These are phyloP conservation scores for Alloplasta piceator DNA, from an alignment of 2,888 invertebrate genomes.

Conservation along the genomic window DNA sequence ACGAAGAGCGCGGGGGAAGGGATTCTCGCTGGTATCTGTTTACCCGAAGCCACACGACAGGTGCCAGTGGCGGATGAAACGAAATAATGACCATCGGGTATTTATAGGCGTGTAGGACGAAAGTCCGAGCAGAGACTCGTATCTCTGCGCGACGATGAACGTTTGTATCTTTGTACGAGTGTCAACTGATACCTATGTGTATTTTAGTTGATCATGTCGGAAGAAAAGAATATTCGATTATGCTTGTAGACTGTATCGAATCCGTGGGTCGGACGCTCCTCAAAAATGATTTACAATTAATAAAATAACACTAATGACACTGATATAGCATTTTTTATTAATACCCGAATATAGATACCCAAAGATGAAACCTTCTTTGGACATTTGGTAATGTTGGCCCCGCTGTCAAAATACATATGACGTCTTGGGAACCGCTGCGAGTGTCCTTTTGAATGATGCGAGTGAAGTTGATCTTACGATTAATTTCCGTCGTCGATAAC, in stretches of 20 bases:
- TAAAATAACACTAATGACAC: too few species aligned
- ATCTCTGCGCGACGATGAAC: constrained; percentile 5
- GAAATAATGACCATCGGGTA: constrained; percentile 75
- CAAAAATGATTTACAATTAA: too few species aligned
- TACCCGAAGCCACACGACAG: constrained; percentile 81
- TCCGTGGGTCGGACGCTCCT: too few species aligned
- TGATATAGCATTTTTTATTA: too few species aligned
- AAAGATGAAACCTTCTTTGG: too few species aligned
- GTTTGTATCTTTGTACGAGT: constrained; percentile 3
- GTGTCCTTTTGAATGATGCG: too few species aligned
- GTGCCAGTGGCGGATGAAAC: constrained; percentile 80
- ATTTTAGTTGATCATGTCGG: constrained; percentile 10
- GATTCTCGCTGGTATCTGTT: constrained; percentile 59
- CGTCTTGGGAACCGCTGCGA: too few species aligned
- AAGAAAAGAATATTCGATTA: background rate
- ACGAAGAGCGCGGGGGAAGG: constrained; percentile 13
- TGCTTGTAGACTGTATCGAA: background rate
- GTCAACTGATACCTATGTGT: background rate
- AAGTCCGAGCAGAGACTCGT: constrained; percentile 3
- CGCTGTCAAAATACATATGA: too few species aligned
- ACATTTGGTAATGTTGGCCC: too few species aligned
- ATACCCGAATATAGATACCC: too few species aligned
- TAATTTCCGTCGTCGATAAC: too few species aligned
- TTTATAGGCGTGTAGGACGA: constrained; percentile 69
- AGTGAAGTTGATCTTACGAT: too few species aligned